phyloP scores from a whole-genome alignment of 2,113 vertebrate genomes.

The Fregetta grallaria region DNA sequence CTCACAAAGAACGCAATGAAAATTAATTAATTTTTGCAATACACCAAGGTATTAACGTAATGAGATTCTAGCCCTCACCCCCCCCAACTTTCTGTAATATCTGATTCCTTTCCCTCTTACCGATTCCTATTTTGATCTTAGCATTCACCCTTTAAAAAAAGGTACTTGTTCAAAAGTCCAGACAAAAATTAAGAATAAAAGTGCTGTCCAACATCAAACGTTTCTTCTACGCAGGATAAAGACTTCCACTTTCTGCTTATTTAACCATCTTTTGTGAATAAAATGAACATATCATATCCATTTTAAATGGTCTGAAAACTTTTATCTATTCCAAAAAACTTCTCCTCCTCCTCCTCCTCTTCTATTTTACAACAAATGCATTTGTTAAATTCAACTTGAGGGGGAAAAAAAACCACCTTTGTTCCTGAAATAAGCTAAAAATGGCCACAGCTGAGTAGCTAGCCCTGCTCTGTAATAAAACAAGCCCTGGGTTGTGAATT shows the following conservation, averaged over 20 bases:
- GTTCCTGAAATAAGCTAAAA: not conserved
- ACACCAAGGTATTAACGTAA: not conserved
- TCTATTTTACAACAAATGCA: not conserved
- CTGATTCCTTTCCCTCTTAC: not conserved
- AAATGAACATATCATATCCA: not conserved
- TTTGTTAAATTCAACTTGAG: not conserved
- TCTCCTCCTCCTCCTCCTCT: not conserved
- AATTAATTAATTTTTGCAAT: not conserved
- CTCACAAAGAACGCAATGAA: not conserved
- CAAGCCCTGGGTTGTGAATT: not conserved
- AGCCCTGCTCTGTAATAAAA: not conserved
- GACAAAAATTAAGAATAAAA: not conserved
- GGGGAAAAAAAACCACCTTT: not conserved
- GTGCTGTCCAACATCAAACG: not conserved
- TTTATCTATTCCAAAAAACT: not conserved
- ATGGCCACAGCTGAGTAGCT: not conserved
- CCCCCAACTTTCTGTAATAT: not conserved
- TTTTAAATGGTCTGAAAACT: not conserved
- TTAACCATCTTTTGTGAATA: not conserved
- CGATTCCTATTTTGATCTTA: not conserved
- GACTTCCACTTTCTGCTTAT: not conserved
- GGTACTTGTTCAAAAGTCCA: not conserved
- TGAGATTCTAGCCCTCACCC: not conserved
- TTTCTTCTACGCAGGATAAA: not conserved
- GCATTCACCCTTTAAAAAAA: not conserved